Percentiles rank a stretch among this genome's conserved stretches.
phyloP scores from a whole-genome alignment of 1,140 invertebrate genomes.

The Bombus turneri region DNA sequence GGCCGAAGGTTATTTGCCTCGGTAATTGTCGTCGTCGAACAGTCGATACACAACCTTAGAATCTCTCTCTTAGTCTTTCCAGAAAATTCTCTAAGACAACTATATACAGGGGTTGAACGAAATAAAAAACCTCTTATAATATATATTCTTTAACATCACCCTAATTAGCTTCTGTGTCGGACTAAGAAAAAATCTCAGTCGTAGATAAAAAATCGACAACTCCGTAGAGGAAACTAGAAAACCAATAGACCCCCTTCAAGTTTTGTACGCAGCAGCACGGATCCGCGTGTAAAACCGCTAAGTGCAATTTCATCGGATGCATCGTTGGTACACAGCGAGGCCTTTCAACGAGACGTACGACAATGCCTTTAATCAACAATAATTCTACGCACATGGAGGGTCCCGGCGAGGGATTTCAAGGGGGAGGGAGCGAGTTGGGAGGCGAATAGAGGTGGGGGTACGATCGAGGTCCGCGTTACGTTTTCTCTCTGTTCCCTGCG shows the following conservation, averaged over 20 bases:
- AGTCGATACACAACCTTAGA: neutral
- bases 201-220: neutral
- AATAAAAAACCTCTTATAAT: too few species aligned
- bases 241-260: neutral
- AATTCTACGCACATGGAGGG: slow-evolving; percentile 67
- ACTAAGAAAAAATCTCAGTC: too few species aligned
- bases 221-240: neutral
- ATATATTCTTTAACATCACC: too few species aligned
- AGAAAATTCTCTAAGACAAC: neutral
- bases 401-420: slow-evolving; percentile 33
- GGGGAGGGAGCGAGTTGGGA: neutral
- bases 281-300: slow-evolving; percentile 59
- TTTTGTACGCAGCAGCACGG: neutral
- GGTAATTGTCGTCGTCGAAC: neutral
- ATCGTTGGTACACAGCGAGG: slow-evolving; percentile 46
- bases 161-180: too few species aligned
- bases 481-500: slow-evolving; percentile 57
- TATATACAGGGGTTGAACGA: too few species aligned
- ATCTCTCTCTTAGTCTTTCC: neutral
- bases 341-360: slow-evolving; percentile 65
- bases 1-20: neutral
- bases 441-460: neutral
- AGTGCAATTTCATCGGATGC: slow-evolving; percentile 75
- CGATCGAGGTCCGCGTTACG: slow-evolving; percentile 42
- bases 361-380: slow-evolving; percentile 80